Evolutionary conservation across 2,797 vertebrate species (phyloP).

Genomic region (Aphelocoma californica): DNA sequence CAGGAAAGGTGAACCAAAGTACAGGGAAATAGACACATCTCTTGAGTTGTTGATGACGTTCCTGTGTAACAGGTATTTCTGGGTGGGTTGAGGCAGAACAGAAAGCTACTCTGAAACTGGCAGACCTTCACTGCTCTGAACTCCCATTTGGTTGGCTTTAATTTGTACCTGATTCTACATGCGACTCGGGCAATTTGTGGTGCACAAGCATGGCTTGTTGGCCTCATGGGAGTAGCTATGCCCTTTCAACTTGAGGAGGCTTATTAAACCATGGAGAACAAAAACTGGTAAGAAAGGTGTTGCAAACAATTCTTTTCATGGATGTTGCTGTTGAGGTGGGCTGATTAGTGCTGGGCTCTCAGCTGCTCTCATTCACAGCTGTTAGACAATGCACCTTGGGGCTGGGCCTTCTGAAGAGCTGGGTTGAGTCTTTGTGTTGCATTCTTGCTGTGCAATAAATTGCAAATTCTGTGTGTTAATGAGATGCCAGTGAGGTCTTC

Average conservation of each 20-base stretch:
- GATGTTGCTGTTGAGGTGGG: not conserved
- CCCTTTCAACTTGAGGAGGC: not conserved
- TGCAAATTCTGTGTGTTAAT: not conserved
- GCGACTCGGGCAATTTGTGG: accelerated
- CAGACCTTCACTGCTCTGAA: not conserved
- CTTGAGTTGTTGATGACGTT: accelerated
- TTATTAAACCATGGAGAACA: not conserved
- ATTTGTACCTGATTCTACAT: accelerated
- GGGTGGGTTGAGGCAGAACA: not conserved
- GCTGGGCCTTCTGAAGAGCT: not conserved
- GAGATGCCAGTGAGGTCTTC: not conserved
- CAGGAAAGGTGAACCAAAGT: not conserved
- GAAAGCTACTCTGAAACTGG: accelerated
- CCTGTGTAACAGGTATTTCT: not conserved
- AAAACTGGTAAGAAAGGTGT: not conserved
- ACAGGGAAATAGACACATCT: not conserved
- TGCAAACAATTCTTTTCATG: accelerated
- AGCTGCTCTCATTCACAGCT: not conserved
- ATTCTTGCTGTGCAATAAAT: not conserved
- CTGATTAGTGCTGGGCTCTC: not conserved
- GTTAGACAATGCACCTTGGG: not conserved
- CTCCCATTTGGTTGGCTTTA: not conserved
- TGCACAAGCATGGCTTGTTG: not conserved
- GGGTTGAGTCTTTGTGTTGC: not conserved
- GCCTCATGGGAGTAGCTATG: not conserved